These are phyloP conservation scores for Lagria hirta DNA, from an alignment of 2,888 invertebrate genomes.

Conservation along the genomic window DNA sequence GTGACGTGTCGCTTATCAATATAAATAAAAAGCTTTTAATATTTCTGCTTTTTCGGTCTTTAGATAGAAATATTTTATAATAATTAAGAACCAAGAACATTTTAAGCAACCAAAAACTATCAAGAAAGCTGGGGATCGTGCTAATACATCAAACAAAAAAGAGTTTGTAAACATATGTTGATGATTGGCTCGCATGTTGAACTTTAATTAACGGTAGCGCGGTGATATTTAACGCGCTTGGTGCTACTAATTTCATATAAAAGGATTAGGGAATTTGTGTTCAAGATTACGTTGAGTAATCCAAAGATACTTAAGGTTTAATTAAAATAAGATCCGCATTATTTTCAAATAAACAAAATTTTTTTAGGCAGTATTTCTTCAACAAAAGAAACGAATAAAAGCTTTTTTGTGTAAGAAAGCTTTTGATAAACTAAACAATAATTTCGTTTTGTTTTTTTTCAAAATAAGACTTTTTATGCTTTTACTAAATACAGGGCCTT, in stretches of 20 bases:
- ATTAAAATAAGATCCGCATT: slow-evolving; percentile 16
- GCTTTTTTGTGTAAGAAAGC: no score
- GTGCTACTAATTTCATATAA: slow-evolving; percentile 30
- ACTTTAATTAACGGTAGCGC: slow-evolving; percentile 38
- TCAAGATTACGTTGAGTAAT: slow-evolving; percentile 22
- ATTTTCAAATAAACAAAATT: slow-evolving; percentile 12
- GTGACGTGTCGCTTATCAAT: no score
- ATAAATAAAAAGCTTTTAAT: no score
- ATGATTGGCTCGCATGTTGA: slow-evolving; percentile 43
- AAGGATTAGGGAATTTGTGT: slow-evolving; percentile 29
- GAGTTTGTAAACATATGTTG: slow-evolving; percentile 38
- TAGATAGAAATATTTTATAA: no score
- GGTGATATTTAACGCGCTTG: slow-evolving; percentile 38
- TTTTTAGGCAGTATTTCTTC: no score
- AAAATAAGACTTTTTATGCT: no score
- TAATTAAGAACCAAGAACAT: no score
- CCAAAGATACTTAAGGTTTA: slow-evolving; percentile 24
- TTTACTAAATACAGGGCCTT: no score
- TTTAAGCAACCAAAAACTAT: no score
- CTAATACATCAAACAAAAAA: slow-evolving; percentile 21
- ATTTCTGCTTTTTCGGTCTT: no score
- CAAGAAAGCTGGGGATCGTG: slow-evolving; percentile 15
- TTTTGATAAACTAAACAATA: slow-evolving; percentile 2
- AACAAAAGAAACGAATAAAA: slow-evolving; percentile 1
- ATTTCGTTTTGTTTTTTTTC: neutral